Base-by-base conservation (phyloP, 2,888 invertebrate species). In the Noctua fimbriata region DNA sequence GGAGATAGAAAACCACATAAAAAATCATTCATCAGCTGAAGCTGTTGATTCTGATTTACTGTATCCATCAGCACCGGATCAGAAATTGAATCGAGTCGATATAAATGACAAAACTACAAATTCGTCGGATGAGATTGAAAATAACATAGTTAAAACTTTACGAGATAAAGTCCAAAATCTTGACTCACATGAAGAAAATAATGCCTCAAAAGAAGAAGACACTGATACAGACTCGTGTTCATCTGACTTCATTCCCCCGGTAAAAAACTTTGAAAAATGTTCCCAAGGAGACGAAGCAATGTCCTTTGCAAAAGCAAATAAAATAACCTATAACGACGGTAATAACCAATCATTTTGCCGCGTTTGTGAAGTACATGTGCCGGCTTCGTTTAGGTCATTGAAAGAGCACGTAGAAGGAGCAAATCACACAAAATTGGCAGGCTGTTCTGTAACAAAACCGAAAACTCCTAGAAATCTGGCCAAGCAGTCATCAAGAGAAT, bases 341-440 rank as follows among this genome's bases (percentile, higher is more conserved):
- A 78, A 78, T 28, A 79, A 66, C 28, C 73, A 81, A 12, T 84
- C 85, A 2, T 89, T 77, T 60, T 90, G 90, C 58, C 79, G 82
- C 10, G 55, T 87, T 55, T 90, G 90, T 73, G 2, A 78, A 14
- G 83, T 83, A 0, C 82, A 66, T 41, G 7, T 90, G 44, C 89
- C 89, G 41, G 41, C 81, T 32, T 44, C 82, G 12, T 55, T 83
- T 0, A 83, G n/a, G 16, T 80, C 81, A 9, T 47, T 88, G 75
- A 84, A 66, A 41, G 82, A 88, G 73, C 87, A 88, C 41, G 84
- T 86, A 12, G 60, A 79, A 12, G 93, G 93, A 18, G 84, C 78
- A 16, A 76, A 75, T 2, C 94, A 94, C 74, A 91, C 85, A 58
- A 90, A 72, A 67, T 88, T 83, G 52, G 52, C 84, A 10, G 75